Percentiles rank a stretch among this genome's conserved stretches.
Conservation (phyloP, 2,888 invertebrate genomes). For the Caenorhabditis sinica region DNA sequence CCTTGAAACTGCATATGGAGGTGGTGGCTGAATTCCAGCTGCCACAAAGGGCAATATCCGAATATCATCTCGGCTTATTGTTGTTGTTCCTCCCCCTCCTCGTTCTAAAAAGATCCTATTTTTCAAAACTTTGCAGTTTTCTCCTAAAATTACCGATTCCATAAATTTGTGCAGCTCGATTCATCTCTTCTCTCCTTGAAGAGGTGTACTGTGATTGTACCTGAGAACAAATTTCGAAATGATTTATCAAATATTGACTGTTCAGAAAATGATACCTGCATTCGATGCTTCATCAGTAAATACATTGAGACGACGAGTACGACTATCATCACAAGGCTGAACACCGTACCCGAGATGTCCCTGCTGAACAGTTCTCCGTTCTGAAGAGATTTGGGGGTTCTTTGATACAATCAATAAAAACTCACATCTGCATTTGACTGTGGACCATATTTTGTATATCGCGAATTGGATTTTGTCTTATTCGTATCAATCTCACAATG, state of each 20-base stretch:
- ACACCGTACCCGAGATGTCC: constrained; percentile 82
- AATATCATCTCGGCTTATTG: constrained; percentile 59
- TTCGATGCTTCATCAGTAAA: constrained; percentile 82
- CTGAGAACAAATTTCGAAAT: constrained; percentile 45
- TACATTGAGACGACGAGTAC: constrained; percentile 82
- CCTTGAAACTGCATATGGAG: constrained; percentile 75
- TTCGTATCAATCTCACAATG: constrained; percentile 83
- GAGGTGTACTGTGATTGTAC: constrained; percentile 73
- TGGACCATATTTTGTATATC: constrained; percentile 77
- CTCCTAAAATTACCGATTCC: constrained; percentile 44
- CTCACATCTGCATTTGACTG: constrained; percentile 47
- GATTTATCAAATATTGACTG: constrained; percentile 39
- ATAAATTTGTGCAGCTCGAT: constrained; percentile 71
- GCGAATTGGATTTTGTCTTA: constrained; percentile 72
- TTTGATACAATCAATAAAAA: constrained; percentile 2
- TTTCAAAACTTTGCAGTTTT: neutral
- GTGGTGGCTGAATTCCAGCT: constrained; percentile 78
- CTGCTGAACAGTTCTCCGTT: constrained; percentile 80
- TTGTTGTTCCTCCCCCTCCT: constrained; percentile 36
- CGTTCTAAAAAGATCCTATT: constrained; percentile 35
- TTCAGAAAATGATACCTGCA: constrained; percentile 76
- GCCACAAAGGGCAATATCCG: constrained; percentile 74
- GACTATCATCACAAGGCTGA: constrained; percentile 82
- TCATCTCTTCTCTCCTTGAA: constrained; percentile 71
- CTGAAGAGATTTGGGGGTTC: constrained; percentile 58